Percentiles rank a stretch among this genome's conserved stretches.
Conservation (phyloP, 2,797 vertebrate species). For the Sandelia bainsii region DNA sequence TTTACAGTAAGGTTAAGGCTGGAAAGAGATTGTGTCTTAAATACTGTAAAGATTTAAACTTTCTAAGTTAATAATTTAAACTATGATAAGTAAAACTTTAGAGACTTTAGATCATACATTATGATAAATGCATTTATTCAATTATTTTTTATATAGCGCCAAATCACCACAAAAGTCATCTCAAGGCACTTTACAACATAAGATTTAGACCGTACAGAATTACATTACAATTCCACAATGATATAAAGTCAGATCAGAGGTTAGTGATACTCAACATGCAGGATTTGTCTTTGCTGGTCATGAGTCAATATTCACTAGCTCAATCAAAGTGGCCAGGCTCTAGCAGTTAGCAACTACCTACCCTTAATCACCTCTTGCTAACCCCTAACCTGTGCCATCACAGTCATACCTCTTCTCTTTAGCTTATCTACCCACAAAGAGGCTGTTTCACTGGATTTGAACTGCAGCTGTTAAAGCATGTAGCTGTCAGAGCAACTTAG, state of each 20-base stretch:
- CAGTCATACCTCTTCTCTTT: slow-evolving; percentile 42
- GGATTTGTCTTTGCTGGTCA: slow-evolving; percentile 19
- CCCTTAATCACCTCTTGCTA: slow-evolving; percentile 37
- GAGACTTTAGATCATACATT: no score
- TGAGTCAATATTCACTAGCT: slow-evolving; percentile 38
- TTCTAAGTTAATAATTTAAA: background rate
- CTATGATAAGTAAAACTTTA: no score
- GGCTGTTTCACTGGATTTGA: slow-evolving; percentile 67
- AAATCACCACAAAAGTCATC: no score
- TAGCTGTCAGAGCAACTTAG: slow-evolving; percentile 82
- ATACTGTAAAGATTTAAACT: background rate
- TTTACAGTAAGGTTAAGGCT: slow-evolving; percentile 14
- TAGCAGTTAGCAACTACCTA: slow-evolving; percentile 46
- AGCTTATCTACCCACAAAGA: slow-evolving; percentile 67
- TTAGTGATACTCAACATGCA: slow-evolving; percentile 5
- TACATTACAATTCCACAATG: background rate
- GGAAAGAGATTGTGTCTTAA: slow-evolving; percentile 9
- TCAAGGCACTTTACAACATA: no score
- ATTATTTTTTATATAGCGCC: no score
- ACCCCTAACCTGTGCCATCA: slow-evolving; percentile 30
- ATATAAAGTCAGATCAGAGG: slow-evolving; percentile 21
- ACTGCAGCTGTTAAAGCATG: slow-evolving; percentile 79
- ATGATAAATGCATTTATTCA: no score
- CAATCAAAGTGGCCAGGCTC: slow-evolving; percentile 47
- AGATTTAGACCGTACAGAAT: background rate